These are phyloP conservation scores for Ips nitidus DNA, from an alignment of 1,140 invertebrate species.

Conservation along the genomic window DNA sequence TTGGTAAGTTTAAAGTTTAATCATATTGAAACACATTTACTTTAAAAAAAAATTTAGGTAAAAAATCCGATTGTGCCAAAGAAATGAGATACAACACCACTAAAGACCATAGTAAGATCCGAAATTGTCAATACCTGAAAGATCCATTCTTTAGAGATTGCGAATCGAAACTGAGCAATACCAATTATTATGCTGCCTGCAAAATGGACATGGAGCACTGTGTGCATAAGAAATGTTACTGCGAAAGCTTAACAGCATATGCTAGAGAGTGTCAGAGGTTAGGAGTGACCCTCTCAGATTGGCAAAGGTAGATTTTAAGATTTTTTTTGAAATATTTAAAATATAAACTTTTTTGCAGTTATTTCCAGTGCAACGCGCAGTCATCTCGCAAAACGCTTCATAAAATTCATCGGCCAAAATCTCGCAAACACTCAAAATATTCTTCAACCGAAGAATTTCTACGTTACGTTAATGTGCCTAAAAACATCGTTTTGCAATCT, in stretches of 20 bases:
- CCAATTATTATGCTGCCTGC: slow-evolving; percentile 83
- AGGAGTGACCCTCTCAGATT: slow-evolving; percentile 64
- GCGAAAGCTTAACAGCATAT: slow-evolving; percentile 87
- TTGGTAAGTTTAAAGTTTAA: slow-evolving; percentile 56
- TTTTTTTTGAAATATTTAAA: neutral
- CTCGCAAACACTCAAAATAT: neutral
- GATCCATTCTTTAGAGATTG: slow-evolving; percentile 65
- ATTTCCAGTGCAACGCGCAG: neutral
- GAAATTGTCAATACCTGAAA: slow-evolving; percentile 41
- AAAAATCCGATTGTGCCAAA: slow-evolving; percentile 66
- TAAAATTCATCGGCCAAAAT: neutral
- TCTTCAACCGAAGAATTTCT: neutral
- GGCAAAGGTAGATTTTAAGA: slow-evolving; percentile 60
- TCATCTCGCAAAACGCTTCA: neutral
- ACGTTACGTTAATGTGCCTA: neutral
- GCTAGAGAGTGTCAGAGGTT: slow-evolving; percentile 79
- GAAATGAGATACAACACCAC: slow-evolving; percentile 47
- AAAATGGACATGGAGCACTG: slow-evolving; percentile 90
- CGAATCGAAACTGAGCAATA: slow-evolving; percentile 71
- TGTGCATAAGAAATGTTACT: slow-evolving; percentile 77
- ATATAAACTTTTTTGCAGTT: neutral
- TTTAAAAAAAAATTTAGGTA: slow-evolving; percentile 21
- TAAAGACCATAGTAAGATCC: slow-evolving; percentile 31
- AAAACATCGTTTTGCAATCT: neutral
- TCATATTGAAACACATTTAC: neutral